Evolutionary conservation across 1,140 invertebrate species (phyloP), one percentile per base, ranked within the genome.

Genomic region (Drosophila ironensis): DNA sequence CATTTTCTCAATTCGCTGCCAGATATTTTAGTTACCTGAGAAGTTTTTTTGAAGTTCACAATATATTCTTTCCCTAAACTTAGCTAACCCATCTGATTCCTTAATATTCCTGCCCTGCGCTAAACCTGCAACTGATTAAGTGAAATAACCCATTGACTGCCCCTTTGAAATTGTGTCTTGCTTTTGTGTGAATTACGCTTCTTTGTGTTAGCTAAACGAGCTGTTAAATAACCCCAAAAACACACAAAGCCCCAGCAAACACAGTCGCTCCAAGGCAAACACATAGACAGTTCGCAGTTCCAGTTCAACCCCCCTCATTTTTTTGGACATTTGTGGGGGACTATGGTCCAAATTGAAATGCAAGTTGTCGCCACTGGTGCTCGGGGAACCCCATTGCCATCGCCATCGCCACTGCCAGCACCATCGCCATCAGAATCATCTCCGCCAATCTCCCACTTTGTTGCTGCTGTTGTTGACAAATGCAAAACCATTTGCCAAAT

Each of bases 401-500:
- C n/a, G n/a, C n/a, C n/a, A n/a, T n/a, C n/a, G n/a, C n/a, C n/a
- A n/a, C n/a, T n/a, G n/a, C n/a, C n/a, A n/a, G n/a, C n/a, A n/a
- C n/a, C n/a, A n/a, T n/a, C n/a, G n/a, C n/a, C n/a, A n/a, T n/a
- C n/a, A n/a, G n/a, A n/a, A n/a, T n/a, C n/a, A 33, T 33, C 14
- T 44, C 33, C 17, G 37, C 12, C 44, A 35, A 16, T 47, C 27
- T 45, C 24, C 56, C 41, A 61, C 22, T 61, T 56, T 41, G 67
- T 35, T 52, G 61, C 50, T 61, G 42, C 19, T 64, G 48, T 46
- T 75, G 71, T 80, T 86, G 80, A 87, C 81, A 86, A 86, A 86
- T 86, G 75, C 80, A 87, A 86, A 86, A 87, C 80, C 80, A 86
- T 86, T 86, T 86, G 81, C 80, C 80, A 86, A 86, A 86, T 86